Evolutionary conservation across 2,113 vertebrate genomes (phyloP).

Genomic region (Tonatia bakeri): DNA sequence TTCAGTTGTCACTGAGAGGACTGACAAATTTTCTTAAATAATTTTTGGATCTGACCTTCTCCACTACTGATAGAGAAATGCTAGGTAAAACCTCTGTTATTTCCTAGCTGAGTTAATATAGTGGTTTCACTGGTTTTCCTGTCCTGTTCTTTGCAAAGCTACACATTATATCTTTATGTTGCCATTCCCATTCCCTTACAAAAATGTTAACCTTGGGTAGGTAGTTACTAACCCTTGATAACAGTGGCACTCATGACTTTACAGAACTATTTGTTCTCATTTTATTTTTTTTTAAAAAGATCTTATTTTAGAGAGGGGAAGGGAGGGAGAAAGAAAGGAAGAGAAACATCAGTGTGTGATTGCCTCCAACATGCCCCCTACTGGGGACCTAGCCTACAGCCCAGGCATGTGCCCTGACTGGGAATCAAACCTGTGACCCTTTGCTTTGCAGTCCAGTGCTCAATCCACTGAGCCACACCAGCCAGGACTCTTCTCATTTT

Average conservation of each 20-base stretch:
- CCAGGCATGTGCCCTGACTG: too few relatives aligned
- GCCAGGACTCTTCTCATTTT: background rate
- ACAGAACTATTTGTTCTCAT: background rate
- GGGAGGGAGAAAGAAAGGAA: too few relatives aligned
- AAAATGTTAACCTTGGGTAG: background rate
- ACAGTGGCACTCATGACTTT: background rate
- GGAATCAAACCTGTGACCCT: too few relatives aligned
- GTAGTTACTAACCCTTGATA: background rate
- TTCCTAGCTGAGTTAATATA: background rate
- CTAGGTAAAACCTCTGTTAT: background rate
- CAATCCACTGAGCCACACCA: too few relatives aligned
- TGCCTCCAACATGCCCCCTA: too few relatives aligned
- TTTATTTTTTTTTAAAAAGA: background rate
- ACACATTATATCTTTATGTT: background rate
- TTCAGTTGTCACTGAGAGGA: background rate
- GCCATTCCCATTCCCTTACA: background rate
- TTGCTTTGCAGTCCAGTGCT: too few relatives aligned
- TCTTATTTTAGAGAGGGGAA: too few relatives aligned
- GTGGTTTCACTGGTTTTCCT: background rate
- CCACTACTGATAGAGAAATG: background rate
- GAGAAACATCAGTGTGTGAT: too few relatives aligned
- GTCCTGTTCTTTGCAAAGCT: background rate
- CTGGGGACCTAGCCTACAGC: too few relatives aligned
- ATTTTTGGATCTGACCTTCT: background rate
- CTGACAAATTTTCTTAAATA: background rate